A percentile compares a stretch with the other conserved stretches of the same genome.
These are phyloP conservation scores for Tragelaphus oryx DNA, from an alignment of 2,797 vertebrate species.

Conservation along the genomic window DNA sequence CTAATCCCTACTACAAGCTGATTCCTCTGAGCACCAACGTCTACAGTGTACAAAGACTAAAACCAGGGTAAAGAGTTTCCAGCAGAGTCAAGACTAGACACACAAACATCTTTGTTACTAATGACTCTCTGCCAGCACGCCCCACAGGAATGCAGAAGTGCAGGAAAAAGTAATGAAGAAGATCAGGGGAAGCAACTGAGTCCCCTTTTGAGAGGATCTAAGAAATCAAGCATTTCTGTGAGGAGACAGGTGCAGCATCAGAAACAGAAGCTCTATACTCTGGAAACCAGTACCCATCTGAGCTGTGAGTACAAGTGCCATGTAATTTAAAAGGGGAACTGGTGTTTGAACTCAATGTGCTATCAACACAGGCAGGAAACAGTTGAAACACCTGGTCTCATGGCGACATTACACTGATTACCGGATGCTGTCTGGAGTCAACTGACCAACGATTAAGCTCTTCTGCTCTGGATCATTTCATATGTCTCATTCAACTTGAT, in stretches of 20 bases:
- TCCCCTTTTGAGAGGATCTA: neutral
- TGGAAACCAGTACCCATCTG: neutral
- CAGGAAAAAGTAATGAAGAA: neutral
- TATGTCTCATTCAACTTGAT: neutral
- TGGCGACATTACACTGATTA: neutral
- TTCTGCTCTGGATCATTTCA: neutral
- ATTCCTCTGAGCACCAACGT: neutral
- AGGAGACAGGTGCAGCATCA: neutral
- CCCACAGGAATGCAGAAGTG: neutral
- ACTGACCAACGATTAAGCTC: neutral
- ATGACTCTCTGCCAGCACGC: neutral
- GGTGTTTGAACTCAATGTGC: neutral
- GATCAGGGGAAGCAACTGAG: neutral
- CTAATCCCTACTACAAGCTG: neutral
- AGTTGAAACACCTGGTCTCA: neutral
- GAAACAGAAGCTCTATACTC: neutral
- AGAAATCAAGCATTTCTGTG: neutral
- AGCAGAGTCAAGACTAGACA: neutral
- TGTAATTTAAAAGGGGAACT: neutral
- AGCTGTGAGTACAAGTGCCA: neutral
- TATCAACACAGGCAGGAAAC: neutral
- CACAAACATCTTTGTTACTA: neutral
- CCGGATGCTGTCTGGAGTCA: neutral
- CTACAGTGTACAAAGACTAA: neutral
- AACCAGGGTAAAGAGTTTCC: neutral